Evolutionary conservation across 2,888 invertebrate species (phyloP).

Genomic region (Netelia melanura): DNA sequence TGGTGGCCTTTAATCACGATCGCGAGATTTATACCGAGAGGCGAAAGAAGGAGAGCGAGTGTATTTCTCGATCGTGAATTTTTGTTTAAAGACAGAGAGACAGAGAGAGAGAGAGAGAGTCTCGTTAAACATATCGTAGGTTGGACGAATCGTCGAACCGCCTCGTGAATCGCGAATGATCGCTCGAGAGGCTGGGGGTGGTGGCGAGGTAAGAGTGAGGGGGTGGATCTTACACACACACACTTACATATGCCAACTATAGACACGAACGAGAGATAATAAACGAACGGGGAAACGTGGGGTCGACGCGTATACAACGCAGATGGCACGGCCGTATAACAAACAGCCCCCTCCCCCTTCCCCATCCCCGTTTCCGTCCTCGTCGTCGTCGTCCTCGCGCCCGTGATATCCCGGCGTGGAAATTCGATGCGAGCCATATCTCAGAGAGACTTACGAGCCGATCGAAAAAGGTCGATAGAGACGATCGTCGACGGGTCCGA

Average conservation of each 20-base stretch:
- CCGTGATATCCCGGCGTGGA: slow-evolving; percentile 67
- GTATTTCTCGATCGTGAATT: neutral
- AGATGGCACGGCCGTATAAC: slow-evolving; percentile 62
- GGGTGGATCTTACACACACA: no score
- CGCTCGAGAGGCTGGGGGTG: neutral
- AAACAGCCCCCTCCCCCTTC: slow-evolving; percentile 39
- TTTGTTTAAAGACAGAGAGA: neutral
- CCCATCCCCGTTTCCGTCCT: no score
- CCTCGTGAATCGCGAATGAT: neutral
- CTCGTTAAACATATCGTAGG: slow-evolving; percentile 54
- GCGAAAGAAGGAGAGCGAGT: no score
- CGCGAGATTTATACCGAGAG: neutral
- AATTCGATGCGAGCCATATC: slow-evolving; percentile 78
- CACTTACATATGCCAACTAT: neutral
- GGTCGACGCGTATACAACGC: slow-evolving; percentile 15
- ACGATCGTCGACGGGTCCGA: slow-evolving; percentile 34
- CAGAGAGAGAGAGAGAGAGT: slow-evolving; percentile 9
- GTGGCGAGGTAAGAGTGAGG: neutral
- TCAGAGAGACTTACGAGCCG: slow-evolving; percentile 77
- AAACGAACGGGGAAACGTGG: neutral
- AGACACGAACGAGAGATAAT: slow-evolving; percentile 27
- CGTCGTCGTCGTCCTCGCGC: slow-evolving; percentile 21
- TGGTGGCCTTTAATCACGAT: neutral
- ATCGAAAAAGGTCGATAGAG: slow-evolving; percentile 70
- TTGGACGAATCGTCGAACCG: slow-evolving; percentile 36